Evolutionary conservation across 1,140 invertebrate genomes (phyloP).

Genomic region (Periplaneta americana): DNA sequence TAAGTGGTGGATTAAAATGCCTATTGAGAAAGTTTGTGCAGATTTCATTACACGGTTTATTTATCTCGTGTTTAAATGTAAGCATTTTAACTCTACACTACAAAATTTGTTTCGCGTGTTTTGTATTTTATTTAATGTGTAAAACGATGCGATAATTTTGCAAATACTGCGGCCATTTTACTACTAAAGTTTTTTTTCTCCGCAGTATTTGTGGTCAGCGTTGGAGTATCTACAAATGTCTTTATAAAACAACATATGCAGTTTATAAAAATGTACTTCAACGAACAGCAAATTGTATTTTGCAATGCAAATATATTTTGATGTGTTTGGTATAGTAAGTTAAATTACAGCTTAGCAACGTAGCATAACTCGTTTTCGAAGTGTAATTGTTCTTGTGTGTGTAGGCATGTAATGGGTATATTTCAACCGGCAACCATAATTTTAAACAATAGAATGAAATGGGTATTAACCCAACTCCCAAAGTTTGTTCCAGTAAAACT

Average conservation of each 20-base stretch:
- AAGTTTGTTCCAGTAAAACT: neutral
- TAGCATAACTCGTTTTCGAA: neutral
- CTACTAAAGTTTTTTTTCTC: no score
- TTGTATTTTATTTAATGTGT: no score
- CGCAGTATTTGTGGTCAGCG: no score
- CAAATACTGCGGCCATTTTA: no score
- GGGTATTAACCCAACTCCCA: neutral
- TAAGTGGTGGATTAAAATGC: no score
- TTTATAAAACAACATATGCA: neutral
- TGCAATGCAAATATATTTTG: neutral
- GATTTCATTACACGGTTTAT: no score
- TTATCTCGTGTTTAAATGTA: no score
- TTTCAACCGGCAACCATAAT: neutral
- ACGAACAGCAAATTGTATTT: neutral
- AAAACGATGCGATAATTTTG: no score
- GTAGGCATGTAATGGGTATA: neutral
- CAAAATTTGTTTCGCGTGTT: no score
- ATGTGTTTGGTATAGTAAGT: neutral
- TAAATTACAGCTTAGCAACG: neutral
- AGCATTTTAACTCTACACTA: no score
- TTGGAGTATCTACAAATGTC: neutral
- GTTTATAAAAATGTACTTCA: neutral
- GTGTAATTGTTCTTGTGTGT: neutral
- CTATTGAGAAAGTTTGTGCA: no score
- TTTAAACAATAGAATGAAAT: neutral